phyloP scores from a whole-genome alignment of 2,113 vertebrate genomes.

The Thalassarche chlororhynchos region DNA sequence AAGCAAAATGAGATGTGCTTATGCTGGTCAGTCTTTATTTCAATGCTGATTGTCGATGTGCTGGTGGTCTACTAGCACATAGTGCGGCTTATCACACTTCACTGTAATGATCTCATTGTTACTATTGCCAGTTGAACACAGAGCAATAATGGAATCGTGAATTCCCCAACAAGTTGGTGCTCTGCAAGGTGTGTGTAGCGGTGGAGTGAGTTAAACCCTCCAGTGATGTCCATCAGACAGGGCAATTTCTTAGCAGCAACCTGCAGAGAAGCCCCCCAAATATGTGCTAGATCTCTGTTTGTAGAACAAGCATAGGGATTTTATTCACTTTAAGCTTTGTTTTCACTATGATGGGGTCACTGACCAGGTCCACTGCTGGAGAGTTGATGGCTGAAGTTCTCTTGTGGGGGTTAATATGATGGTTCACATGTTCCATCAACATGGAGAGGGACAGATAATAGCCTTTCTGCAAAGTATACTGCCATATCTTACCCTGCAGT shows the following conservation, averaged over 20 bases:
- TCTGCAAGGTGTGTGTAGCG: not conserved
- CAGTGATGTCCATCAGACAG: not conserved
- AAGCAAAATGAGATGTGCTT: not conserved
- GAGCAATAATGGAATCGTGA: not conserved
- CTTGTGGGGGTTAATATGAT: not conserved
- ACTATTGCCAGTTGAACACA: rapidly evolving
- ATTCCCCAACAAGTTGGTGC: not conserved
- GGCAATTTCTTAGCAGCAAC: not conserved
- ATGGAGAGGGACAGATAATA: not conserved
- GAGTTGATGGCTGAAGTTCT: not conserved
- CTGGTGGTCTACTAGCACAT: not conserved
- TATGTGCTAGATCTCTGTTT: not conserved
- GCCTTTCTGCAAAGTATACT: not conserved
- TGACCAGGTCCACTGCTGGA: not conserved
- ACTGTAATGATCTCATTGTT: not conserved
- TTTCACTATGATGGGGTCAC: not conserved
- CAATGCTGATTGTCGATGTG: not conserved
- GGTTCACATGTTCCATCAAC: not conserved
- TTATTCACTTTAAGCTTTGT: not conserved
- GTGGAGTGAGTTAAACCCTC: not conserved
- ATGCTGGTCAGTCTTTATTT: not conserved
- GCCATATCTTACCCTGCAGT: not conserved
- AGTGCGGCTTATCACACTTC: too few species aligned
- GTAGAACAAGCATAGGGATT: not conserved
- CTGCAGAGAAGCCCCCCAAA: not conserved